phyloP scores from a whole-genome alignment of 2,797 vertebrate species.

The Hapalemur alaotrensis region DNA sequence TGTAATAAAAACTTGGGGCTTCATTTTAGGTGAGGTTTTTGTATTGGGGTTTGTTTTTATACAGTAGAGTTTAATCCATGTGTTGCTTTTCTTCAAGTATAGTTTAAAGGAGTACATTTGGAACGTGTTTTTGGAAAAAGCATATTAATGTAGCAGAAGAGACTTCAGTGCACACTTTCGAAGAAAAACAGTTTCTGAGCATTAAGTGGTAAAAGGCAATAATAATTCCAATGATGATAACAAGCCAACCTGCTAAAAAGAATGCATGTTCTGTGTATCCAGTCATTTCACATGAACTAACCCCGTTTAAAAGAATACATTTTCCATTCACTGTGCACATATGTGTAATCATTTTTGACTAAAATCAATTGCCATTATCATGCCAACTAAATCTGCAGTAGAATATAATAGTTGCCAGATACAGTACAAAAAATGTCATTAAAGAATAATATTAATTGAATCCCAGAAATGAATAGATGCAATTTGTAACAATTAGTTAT shows the following conservation, averaged over 20 bases:
- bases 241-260: slow-evolving; percentile 80
- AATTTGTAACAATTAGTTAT: slow-evolving; percentile 55
- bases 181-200: slow-evolving; percentile 74
- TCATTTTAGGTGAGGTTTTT: slow-evolving; percentile 77
- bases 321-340: slow-evolving; percentile 85
- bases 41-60: slow-evolving; percentile 57
- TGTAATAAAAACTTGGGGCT: slow-evolving; percentile 58
- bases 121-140: slow-evolving; percentile 78
- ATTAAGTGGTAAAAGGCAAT: slow-evolving; percentile 78
- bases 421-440: slow-evolving; percentile 56
- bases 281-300: slow-evolving; percentile 87
- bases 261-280: slow-evolving; percentile 86
- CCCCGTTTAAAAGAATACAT: slow-evolving; percentile 82
- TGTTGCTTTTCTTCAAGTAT: slow-evolving; percentile 76
- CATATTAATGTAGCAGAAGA: slow-evolving; percentile 74
- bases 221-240: slow-evolving; percentile 73
- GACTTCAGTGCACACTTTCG: slow-evolving; percentile 77
- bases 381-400: slow-evolving; percentile 85
- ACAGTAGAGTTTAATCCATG: slow-evolving; percentile 64
- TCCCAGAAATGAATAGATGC: slow-evolving; percentile 66
- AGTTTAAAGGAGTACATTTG: slow-evolving; percentile 77
- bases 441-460: slow-evolving; percentile 57
- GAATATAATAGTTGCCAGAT: slow-evolving; percentile 77
- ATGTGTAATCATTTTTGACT: slow-evolving; percentile 85
- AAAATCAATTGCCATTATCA: slow-evolving; percentile 87